These are phyloP conservation scores for Heterohyrax brucei DNA, from an alignment of 2,797 vertebrate species.

Conservation along the genomic window DNA sequence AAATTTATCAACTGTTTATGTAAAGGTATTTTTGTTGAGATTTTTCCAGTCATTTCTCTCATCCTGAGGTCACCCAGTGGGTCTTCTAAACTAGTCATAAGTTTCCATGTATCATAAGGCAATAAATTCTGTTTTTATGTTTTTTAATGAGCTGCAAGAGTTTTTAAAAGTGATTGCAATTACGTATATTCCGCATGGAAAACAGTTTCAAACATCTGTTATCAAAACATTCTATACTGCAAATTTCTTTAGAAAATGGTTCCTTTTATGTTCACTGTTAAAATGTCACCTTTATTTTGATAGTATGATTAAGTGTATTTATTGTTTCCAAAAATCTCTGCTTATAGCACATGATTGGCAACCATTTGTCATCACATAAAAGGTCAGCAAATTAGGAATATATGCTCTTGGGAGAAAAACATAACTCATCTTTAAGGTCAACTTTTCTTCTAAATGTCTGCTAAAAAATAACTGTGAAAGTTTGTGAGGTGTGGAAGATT, in stretches of 20 bases:
- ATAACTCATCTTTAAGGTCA: constrained; percentile 58
- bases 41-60: constrained; percentile 5
- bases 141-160: not conserved
- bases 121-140: not conserved
- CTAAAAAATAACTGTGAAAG: constrained; percentile 44
- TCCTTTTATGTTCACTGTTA: constrained; percentile 13
- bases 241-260: constrained; percentile 54
- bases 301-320: constrained; percentile 42
- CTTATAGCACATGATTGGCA: constrained; percentile 2
- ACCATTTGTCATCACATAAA: constrained; percentile 29
- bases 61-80: not conserved
- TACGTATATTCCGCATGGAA: constrained; percentile 29
- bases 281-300: constrained; percentile 67
- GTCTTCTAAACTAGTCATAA: constrained; percentile 8
- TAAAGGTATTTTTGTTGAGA: constrained; percentile 8
- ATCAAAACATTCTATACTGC: not conserved
- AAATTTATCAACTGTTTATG: not conserved
- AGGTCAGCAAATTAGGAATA: constrained; percentile 62
- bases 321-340: constrained; percentile 75
- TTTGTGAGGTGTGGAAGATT: not conserved
- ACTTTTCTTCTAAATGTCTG: not conserved
- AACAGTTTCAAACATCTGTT: not conserved
- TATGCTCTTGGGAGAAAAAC: not conserved
- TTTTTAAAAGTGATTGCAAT: not conserved
- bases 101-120: constrained; percentile 62